Percentiles rank a stretch among this genome's conserved stretches.
Evolutionary conservation across 2,113 vertebrate species (phyloP).

Genomic region (Muntiacus reevesi): DNA sequence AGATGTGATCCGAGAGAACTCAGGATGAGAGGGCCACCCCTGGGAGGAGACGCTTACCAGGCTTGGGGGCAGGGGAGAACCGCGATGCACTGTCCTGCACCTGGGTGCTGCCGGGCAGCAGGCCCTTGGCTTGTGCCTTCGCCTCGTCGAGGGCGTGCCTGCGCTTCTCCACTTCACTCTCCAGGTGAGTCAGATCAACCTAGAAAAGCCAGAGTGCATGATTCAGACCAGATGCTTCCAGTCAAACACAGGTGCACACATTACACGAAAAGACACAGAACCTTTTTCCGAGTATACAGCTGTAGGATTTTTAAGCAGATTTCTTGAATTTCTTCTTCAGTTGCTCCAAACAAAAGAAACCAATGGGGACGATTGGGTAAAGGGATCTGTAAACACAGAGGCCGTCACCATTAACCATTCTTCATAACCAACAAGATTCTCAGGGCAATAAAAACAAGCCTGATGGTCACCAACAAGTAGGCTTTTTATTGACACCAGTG

Average conservation of each 20-base stretch:
- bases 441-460: not conserved
- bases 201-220: conserved; percentile 27
- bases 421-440: not conserved
- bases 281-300: conserved; percentile 86
- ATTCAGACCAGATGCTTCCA: not conserved
- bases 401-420: not conserved
- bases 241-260: fast-evolving
- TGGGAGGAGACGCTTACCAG: conserved; percentile 66
- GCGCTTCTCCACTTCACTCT: conserved; percentile 83
- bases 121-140: conserved; percentile 83
- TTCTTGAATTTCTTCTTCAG: conserved; percentile 87
- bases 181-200: conserved; percentile 83
- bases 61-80: conserved; percentile 86
- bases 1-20: not conserved
- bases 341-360: conserved; percentile 88
- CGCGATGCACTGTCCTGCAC: conserved; percentile 76
- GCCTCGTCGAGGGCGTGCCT: conserved; percentile 83
- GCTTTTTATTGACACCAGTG: fast-evolving
- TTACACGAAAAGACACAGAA: not conserved
- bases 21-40: not conserved
- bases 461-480: too few relatives aligned
- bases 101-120: conserved; percentile 73
- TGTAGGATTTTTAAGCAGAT: conserved; percentile 87
- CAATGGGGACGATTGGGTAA: conserved; percentile 89
- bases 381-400: conserved; percentile 81